Base-by-base conservation (phyloP, 2,797 vertebrate genomes). In the Acipenser oxyrinchus region DNA sequence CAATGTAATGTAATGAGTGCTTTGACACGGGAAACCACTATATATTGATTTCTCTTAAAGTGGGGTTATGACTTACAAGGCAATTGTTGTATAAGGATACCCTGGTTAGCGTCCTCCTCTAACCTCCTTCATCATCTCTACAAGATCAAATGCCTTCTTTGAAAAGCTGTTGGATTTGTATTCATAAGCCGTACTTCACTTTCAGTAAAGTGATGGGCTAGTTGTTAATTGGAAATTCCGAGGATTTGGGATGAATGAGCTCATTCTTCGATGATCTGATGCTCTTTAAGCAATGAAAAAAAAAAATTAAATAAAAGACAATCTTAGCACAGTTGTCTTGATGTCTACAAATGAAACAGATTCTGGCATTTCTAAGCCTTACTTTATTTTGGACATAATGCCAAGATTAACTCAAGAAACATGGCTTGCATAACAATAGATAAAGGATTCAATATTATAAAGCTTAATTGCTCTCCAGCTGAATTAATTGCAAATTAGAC, bases 41-140 rank as follows among this genome's bases (percentile, higher is more conserved):
- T 49, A 60, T 66, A 69, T 69, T 66, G 67, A 72, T 69, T 69
- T 66, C 62, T 66, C 59, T 37, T 57, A 23, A 51, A 51, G 48
- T 58, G 11, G 48, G 48, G 51, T 49, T 59, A 8, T 58, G 63
- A 66, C 59, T 71, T 68, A 68, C 66, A 67, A 65, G 66, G 70
- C 48, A 60, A 57, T 65, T 10, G 63, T 51, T 65, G 62, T 55
- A 11, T 71, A 68, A 60, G 68, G 48, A 60, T 58, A 62, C 10
- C 60, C 23, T 9, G 13, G 49, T 49, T 6, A 11, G 10, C n/a
- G 37, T 8, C 51, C 52, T 15, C 12, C 60, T 4, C 53, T 64
- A 67, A 53, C 60, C 53, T 66, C 62, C 58, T 48, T 55, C 64
- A 57, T 53, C 48, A 13, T 18, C 23, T 10, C 53, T 55, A 10